A percentile compares a stretch with the other conserved stretches of the same genome.
Conservation (phyloP, 2,888 invertebrate genomes). For the Choreutis nemorana region DNA sequence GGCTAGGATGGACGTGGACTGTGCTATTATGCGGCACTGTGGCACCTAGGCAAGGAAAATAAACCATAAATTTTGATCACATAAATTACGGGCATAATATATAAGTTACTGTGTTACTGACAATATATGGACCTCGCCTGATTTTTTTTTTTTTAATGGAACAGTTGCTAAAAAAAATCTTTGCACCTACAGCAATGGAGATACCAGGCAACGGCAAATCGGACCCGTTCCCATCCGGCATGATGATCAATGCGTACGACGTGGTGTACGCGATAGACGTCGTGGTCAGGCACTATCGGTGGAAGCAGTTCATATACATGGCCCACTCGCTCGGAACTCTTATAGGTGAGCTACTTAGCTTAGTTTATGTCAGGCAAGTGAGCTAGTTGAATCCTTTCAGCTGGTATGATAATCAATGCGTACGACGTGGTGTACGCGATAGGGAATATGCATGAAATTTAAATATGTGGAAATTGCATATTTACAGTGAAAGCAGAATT, state of each 20-base stretch:
- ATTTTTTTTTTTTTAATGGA: neutral
- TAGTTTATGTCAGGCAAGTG: too few relatives aligned
- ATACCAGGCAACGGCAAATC: constrained; percentile 70
- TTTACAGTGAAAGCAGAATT: too few relatives aligned
- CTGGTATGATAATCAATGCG: constrained; percentile 36
- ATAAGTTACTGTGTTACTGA: too few relatives aligned
- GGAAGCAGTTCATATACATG: constrained; percentile 31
- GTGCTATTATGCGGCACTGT: too few relatives aligned
- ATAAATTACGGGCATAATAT: too few relatives aligned
- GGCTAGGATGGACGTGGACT: too few relatives aligned
- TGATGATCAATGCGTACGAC: constrained; percentile 42
- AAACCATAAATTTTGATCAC: too few relatives aligned
- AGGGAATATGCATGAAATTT: too few relatives aligned
- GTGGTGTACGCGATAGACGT: constrained; percentile 37
- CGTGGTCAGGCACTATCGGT: constrained; percentile 41
- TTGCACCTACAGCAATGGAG: constrained; percentile 38
- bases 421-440: constrained; percentile 44
- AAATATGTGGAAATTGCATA: too few relatives aligned
- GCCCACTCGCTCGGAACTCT: constrained; percentile 41
- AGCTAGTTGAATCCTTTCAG: too few relatives aligned
- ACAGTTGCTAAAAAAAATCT: neutral
- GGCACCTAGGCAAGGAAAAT: too few relatives aligned
- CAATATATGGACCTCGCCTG: too few relatives aligned
- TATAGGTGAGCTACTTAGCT: constrained; percentile 32
- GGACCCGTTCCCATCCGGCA: constrained; percentile 51